Evolutionary conservation across 2,888 invertebrate genomes (phyloP).

Genomic region (Heliconius cydno): DNA sequence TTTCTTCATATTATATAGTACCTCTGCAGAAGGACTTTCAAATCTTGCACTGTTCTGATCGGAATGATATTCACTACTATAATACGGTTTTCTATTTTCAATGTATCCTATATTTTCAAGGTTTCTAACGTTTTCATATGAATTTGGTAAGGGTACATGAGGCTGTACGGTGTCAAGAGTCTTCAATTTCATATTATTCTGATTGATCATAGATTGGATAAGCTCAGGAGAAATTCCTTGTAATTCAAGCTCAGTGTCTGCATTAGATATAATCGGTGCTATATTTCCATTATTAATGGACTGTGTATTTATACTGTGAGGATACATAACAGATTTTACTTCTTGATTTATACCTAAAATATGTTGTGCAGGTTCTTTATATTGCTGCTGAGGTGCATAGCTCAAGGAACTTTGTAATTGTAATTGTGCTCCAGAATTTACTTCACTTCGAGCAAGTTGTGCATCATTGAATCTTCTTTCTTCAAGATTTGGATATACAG

Average conservation of each 20-base stretch:
- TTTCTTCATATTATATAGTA: conserved; percentile 33
- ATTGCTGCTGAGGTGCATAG: neutral
- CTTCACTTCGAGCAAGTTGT: neutral
- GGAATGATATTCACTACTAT: neutral
- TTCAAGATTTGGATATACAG: neutral
- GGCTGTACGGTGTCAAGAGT: neutral
- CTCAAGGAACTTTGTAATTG: neutral
- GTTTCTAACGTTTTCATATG: neutral
- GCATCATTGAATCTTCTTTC: neutral
- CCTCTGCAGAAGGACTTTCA: conserved; percentile 41
- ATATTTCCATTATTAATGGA: neutral
- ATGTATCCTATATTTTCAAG: neutral
- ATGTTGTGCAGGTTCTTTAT: too few relatives aligned
- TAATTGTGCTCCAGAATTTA: neutral
- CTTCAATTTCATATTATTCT: neutral
- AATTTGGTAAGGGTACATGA: neutral
- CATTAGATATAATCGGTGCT: neutral
- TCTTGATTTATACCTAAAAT: neutral
- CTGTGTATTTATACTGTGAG: conserved; percentile 6
- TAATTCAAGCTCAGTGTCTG: conserved; percentile 27
- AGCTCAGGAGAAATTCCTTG: conserved; percentile 33
- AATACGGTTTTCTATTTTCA: neutral
- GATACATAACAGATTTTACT: neutral
- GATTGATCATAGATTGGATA: conserved; percentile 27
- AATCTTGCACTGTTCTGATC: conserved; percentile 12